phyloP scores from a whole-genome alignment of 2,888 invertebrate genomes.

The Euclidia mi region DNA sequence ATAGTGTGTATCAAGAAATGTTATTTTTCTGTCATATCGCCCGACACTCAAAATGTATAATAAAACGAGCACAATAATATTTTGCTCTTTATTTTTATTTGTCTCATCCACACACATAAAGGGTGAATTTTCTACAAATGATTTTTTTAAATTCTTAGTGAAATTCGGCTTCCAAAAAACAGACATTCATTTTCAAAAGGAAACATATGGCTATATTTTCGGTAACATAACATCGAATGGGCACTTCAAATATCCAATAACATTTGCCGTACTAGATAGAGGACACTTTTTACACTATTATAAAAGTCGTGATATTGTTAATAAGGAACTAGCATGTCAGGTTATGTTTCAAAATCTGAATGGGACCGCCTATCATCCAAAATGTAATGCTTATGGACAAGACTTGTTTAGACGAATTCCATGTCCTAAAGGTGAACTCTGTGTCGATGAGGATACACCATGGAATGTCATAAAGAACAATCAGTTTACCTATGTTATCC shows the following conservation, averaged over 20 bases:
- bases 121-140: conserved; percentile 86
- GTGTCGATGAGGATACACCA: conserved; percentile 96
- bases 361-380: conserved; percentile 95
- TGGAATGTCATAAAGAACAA: conserved; percentile 95
- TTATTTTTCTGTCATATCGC: conserved; percentile 35
- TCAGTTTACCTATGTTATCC: conserved; percentile 98
- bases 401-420: conserved; percentile 96
- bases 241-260: conserved; percentile 92
- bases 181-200: conserved; percentile 94
- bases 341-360: conserved; percentile 96
- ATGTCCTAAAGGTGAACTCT: conserved; percentile 93
- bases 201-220: conserved; percentile 98
- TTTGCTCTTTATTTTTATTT: conserved; percentile 65
- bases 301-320: conserved; percentile 91
- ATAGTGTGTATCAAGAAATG: conserved; percentile 42
- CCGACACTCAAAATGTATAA: conserved; percentile 72
- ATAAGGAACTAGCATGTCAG: conserved; percentile 94
- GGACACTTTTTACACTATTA: conserved; percentile 97
- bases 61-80: conserved; percentile 69
- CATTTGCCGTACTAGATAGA: conserved; percentile 97
- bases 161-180: conserved; percentile 99
- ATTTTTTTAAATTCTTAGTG: conserved; percentile 97
- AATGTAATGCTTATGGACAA: conserved; percentile 94
- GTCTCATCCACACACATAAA: conserved; percentile 78
- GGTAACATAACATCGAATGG: conserved; percentile 96